These are phyloP conservation scores for Drosophila carrolli DNA, from an alignment of 1,140 invertebrate species.

Conservation along the genomic window DNA sequence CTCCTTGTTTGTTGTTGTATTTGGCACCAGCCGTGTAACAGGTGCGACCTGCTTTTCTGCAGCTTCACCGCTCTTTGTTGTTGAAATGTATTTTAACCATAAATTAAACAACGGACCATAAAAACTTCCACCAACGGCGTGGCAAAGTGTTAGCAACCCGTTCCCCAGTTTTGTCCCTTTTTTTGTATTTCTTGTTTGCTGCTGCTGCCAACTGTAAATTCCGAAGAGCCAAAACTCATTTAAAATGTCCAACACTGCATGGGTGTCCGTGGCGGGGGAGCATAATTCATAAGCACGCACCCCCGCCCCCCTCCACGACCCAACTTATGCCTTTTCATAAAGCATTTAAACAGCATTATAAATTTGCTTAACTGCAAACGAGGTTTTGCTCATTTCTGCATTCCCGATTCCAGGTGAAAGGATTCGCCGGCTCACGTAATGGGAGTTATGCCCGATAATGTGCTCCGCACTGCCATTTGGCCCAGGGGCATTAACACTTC, in stretches of 20 bases:
- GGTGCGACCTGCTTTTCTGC: slow-evolving; percentile 47
- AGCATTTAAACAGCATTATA: slow-evolving; percentile 74
- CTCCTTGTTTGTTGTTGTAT: slow-evolving; percentile 29
- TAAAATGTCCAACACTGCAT: slow-evolving; percentile 47
- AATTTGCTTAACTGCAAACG: slow-evolving; percentile 69
- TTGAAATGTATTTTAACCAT: slow-evolving; percentile 76
- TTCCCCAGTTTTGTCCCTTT: slow-evolving; percentile 9
- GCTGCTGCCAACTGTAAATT: slow-evolving; percentile 51
- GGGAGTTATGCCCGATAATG: slow-evolving; percentile 45
- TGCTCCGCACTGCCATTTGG: slow-evolving; percentile 36
- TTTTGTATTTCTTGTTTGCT: slow-evolving; percentile 21
- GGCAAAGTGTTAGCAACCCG: slow-evolving; percentile 68
- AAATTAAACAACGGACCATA: slow-evolving; percentile 80
- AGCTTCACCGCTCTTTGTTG: slow-evolving; percentile 53
- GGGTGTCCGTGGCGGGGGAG: slow-evolving; percentile 12
- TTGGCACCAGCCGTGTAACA: slow-evolving; percentile 53
- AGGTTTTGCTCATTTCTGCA: slow-evolving; percentile 61
- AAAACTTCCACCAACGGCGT: slow-evolving; percentile 67
- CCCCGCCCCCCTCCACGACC: not conserved
- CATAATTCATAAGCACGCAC: slow-evolving; percentile 56
- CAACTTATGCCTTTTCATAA: slow-evolving; percentile 75
- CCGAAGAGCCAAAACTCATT: slow-evolving; percentile 67
- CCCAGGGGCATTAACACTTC: slow-evolving; percentile 42
- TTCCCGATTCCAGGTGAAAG: slow-evolving; percentile 7
- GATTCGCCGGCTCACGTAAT: slow-evolving; percentile 35